These are phyloP conservation scores for Parochlus steinenii DNA, from an alignment of 2,888 invertebrate genomes.

Conservation along the genomic window DNA sequence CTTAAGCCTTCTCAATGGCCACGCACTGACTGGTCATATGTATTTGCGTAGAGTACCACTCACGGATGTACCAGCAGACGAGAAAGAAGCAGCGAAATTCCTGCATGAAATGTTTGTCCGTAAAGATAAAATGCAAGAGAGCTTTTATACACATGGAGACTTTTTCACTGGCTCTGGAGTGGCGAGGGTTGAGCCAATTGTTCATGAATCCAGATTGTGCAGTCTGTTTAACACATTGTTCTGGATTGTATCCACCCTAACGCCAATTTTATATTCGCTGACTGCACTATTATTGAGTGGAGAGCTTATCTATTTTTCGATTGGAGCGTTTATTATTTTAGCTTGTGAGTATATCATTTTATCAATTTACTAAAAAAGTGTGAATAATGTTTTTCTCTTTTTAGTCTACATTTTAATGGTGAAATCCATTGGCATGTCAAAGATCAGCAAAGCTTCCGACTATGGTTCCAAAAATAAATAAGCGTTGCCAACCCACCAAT, in stretches of 20 bases:
- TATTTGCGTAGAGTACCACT: constrained; percentile 68
- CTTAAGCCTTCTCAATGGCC: constrained; percentile 56
- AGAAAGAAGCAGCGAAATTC: constrained; percentile 58
- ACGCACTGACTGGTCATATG: constrained; percentile 53
- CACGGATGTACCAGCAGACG: constrained; percentile 56
- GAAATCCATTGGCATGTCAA: constrained; percentile 66
- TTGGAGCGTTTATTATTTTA: constrained; percentile 50
- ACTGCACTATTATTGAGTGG: constrained; percentile 52
- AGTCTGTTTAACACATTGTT: constrained; percentile 52
- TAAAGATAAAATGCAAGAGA: constrained; percentile 46
- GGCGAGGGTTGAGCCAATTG: constrained; percentile 40
- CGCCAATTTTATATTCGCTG: constrained; percentile 55
- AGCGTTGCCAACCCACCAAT: no score
- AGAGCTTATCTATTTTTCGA: constrained; percentile 47
- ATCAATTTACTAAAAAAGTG: constrained; percentile 4
- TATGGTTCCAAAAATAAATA: no score
- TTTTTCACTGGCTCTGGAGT: constrained; percentile 64
- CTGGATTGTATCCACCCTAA: constrained; percentile 51
- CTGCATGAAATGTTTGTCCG: constrained; percentile 63
- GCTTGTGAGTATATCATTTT: constrained; percentile 48
- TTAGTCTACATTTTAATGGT: constrained; percentile 62
- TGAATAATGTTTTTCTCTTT: constrained; percentile 23
- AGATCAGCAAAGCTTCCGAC: constrained; percentile 68
- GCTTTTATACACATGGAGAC: constrained; percentile 39
- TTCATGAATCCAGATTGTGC: constrained; percentile 40